Base-by-base conservation (phyloP, 2,888 invertebrate genomes). In the Rotaria socialis region DNA sequence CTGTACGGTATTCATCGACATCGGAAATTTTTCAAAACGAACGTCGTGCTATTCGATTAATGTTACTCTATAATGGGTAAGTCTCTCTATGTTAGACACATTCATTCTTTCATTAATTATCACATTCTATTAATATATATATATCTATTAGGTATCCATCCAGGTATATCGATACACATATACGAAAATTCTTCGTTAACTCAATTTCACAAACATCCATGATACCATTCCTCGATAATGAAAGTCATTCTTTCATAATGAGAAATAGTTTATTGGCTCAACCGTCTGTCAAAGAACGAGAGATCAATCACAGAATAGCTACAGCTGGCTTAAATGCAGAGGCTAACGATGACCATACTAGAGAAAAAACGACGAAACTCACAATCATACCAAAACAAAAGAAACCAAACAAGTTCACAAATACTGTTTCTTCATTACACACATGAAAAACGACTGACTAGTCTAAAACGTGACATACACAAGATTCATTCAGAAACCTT, bases 1-100 rank as follows among this genome's bases (percentile, higher is more conserved):
- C 75, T 2, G 11, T 75, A 6, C 16, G 43, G 6, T 75, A 75
- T 75, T 75, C 75, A 75, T 75, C 75, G 10, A 75, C 75, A 41
- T 75, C 22, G 22, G 41, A 75, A 41, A 41, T 14, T 10, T 75
- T 75, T 22, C 22, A 43, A 6, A 35, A 43, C 0, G 75, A 75
- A 75, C 75, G 43, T 14, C 75, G 75, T 43, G 0, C 10, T 75
- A 75, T 75, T 19, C 19, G n/a, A 43, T 43, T 75, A 43, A 43
- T 43, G 43, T 22, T 75, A 75, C 41, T 75, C 10, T 75, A 75
- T 43, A 75, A 75, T 43, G 75, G 75, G 43, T 75, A 43, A 67
- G 35, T 8, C 50, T 35, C 50, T 50, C 14, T 5, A 1, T 50
- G 8, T 50, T 5, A 4, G 8, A 50, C 0, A 11, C 50, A 50